Evolutionary conservation across 2,113 vertebrate species (phyloP).

Genomic region (Tyto alba): DNA sequence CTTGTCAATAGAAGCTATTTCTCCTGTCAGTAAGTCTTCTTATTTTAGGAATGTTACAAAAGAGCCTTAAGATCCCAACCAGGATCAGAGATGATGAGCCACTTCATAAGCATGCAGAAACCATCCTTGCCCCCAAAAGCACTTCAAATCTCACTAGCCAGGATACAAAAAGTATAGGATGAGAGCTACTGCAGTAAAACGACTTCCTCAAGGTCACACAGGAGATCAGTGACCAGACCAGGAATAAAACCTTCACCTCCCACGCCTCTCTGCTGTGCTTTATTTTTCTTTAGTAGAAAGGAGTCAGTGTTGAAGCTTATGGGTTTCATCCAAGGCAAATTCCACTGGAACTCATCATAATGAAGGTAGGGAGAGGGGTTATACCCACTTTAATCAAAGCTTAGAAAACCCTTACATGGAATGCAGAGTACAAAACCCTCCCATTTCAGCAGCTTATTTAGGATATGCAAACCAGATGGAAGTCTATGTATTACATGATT

Average conservation of each 20-base stretch:
- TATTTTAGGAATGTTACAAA: not conserved
- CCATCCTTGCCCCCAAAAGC: rapidly evolving
- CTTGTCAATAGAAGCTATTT: not conserved
- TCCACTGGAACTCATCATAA: not conserved
- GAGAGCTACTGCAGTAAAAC: not conserved
- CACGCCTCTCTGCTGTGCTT: not conserved
- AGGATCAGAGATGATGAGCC: not conserved
- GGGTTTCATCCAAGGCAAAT: not conserved
- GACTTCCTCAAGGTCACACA: not conserved
- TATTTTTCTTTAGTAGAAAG: not conserved
- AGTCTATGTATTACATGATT: not conserved
- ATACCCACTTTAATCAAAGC: not conserved
- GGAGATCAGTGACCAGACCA: not conserved
- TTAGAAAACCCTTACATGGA: not conserved
- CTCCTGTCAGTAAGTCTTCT: not conserved
- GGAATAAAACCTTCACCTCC: not conserved
- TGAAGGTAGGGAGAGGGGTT: not conserved
- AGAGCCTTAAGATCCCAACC: not conserved
- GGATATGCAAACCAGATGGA: conserved; percentile 8
- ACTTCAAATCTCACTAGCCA: not conserved
- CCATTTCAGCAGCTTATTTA: not conserved
- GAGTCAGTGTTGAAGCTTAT: not conserved
- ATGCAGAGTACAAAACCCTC: not conserved
- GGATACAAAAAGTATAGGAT: not conserved
- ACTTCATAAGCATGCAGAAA: not conserved